Percentiles rank a stretch among this genome's conserved stretches.
Conservation (phyloP, 2,113 vertebrate genomes). For the Condylura cristata region DNA sequence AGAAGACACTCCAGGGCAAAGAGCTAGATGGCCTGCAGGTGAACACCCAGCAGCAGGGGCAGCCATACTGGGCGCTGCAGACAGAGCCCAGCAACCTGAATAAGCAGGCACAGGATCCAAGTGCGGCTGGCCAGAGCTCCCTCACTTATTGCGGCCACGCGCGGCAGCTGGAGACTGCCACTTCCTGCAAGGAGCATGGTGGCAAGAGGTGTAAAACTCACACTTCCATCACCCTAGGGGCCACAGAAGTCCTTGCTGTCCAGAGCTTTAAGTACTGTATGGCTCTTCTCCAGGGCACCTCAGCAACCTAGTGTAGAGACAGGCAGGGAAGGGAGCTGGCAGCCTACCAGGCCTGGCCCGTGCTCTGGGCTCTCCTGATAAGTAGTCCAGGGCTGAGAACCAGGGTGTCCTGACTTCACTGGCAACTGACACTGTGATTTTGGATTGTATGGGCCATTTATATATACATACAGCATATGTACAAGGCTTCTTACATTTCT, state of each 20-base stretch:
- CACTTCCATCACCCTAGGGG: slow-evolving; percentile 32
- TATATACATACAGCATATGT: slow-evolving; percentile 67
- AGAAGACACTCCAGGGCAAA: slow-evolving; percentile 96
- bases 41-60: slow-evolving; percentile 96
- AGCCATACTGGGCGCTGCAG: slow-evolving; percentile 95
- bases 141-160: slow-evolving; percentile 55
- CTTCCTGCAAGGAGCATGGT: slow-evolving; percentile 49
- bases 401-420: slow-evolving; percentile 56
- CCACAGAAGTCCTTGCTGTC: slow-evolving; percentile 56
- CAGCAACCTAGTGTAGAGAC: slow-evolving; percentile 57
- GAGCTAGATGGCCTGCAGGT: slow-evolving; percentile 95
- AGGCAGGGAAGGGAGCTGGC: slow-evolving; percentile 61
- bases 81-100: slow-evolving; percentile 97
- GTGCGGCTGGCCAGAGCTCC: slow-evolving; percentile 74
- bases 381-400: not conserved
- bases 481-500: slow-evolving; percentile 76
- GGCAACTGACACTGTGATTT: slow-evolving; percentile 70
- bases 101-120: slow-evolving; percentile 95
- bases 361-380: slow-evolving; percentile 13
- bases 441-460: slow-evolving; percentile 76
- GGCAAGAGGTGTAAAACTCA: not conserved
- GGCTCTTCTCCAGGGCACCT: too few species aligned
- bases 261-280: slow-evolving; percentile 72
- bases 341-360: slow-evolving; percentile 46
- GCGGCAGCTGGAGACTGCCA: not conserved